Base-by-base conservation (phyloP, 2,797 vertebrate genomes). In the Myotis myotis region DNA sequence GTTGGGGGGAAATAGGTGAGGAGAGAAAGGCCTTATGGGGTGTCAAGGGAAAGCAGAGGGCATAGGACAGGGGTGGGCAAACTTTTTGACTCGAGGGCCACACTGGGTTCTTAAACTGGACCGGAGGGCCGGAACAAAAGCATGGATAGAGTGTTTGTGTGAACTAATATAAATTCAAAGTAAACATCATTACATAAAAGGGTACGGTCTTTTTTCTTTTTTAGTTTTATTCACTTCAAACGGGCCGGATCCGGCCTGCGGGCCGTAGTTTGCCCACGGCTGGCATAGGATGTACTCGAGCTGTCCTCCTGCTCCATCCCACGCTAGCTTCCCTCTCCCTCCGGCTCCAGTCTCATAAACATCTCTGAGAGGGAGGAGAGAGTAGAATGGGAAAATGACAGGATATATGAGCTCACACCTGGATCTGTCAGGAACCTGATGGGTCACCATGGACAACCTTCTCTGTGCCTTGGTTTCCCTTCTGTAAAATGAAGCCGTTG, bases 241-340 rank as follows among this genome's bases (percentile, higher is more conserved):
- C n/a, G n/a, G n/a, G n/a, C n/a, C n/a, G n/a, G n/a, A n/a, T n/a
- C n/a, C n/a, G n/a, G n/a, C n/a, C n/a, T n/a, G n/a, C n/a, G n/a
- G n/a, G n/a, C n/a, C n/a, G n/a, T n/a, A n/a, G n/a, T n/a, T n/a
- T n/a, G n/a, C n/a, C n/a, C n/a, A n/a, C n/a, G n/a, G n/a, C n/a
- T n/a, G 38, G 28, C 38, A 7, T 0, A 9, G 66, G 20, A 0
- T 36, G 4, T 25, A 2, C 23, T 66, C 28, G 15, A 17, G 23
- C 23, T 47, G 38, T 60, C 19, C 22, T 49, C 1, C 25, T 28
- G 20, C 13, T 66, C 28, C 23, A 33, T 2, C 23, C 15, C 6
- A 8, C 16, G 25, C 75, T n/a, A 16, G 3, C 70, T 30, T 57
- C 85, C 36, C 23, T 60, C 8, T 12, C 7, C 22, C 33, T 38